These are phyloP conservation scores for Myotis planiceps DNA, from an alignment of 2,797 vertebrate species.

Conservation along the genomic window DNA sequence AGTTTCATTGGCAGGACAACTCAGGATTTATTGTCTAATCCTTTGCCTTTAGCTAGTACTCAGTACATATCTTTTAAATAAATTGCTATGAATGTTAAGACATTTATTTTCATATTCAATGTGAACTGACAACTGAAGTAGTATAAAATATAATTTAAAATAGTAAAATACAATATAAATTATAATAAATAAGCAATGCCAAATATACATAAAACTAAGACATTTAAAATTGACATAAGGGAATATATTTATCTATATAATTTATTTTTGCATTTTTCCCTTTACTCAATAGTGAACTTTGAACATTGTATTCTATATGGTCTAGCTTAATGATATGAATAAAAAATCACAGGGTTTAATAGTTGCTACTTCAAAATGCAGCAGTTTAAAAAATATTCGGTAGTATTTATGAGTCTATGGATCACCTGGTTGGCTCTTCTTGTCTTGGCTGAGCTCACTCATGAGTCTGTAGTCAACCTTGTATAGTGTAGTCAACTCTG, in stretches of 20 bases:
- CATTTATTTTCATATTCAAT: background rate
- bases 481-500: background rate
- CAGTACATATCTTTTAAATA: background rate
- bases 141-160: background rate
- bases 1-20: background rate
- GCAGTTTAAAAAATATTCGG: background rate
- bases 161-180: background rate
- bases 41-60: background rate
- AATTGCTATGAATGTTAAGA: background rate
- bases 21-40: background rate
- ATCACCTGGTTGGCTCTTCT: background rate
- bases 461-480: background rate
- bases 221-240: background rate
- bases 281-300: background rate
- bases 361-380: background rate
- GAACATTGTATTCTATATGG: background rate
- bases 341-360: background rate
- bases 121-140: background rate
- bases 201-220: background rate
- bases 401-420: background rate
- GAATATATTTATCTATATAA: background rate
- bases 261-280: background rate
- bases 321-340: background rate
- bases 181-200: background rate
- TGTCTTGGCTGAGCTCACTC: background rate